These are phyloP conservation scores for Heterotilapia buettikoferi DNA, from an alignment of 2,113 vertebrate genomes.

Conservation along the genomic window DNA sequence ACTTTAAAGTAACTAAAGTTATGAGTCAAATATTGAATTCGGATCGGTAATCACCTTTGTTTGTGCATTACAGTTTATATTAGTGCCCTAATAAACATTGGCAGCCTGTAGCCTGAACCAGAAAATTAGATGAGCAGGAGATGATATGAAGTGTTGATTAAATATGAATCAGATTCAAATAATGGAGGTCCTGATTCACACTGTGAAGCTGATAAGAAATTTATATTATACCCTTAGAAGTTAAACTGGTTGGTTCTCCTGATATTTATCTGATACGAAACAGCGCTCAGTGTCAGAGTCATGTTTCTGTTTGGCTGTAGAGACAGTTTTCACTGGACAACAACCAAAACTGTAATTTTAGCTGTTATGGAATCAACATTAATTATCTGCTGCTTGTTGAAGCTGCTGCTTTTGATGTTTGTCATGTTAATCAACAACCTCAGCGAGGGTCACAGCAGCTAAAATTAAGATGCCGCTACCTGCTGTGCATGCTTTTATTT, in stretches of 20 bases:
- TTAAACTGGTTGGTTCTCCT: background rate
- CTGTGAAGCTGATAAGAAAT: background rate
- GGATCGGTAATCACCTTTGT: slow-evolving; percentile 1
- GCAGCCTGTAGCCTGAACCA: background rate
- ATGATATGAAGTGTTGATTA: background rate
- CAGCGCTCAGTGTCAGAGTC: background rate
- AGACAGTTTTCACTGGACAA: background rate
- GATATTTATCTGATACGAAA: background rate
- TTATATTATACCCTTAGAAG: background rate
- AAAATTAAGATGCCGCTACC: background rate
- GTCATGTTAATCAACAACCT: background rate
- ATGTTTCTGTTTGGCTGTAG: background rate
- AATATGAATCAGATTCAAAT: background rate
- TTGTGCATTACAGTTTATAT: background rate
- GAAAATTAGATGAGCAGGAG: background rate
- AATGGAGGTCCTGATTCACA: background rate
- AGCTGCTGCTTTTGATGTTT: background rate
- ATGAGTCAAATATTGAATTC: background rate
- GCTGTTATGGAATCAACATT: background rate
- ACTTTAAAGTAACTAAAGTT: background rate
- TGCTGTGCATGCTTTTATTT: background rate
- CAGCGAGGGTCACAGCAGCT: background rate
- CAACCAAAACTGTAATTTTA: background rate
- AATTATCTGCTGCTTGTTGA: background rate
- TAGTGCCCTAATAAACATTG: background rate